Base-by-base conservation (phyloP, 2,797 vertebrate genomes). In the Protonibea diacanthus region DNA sequence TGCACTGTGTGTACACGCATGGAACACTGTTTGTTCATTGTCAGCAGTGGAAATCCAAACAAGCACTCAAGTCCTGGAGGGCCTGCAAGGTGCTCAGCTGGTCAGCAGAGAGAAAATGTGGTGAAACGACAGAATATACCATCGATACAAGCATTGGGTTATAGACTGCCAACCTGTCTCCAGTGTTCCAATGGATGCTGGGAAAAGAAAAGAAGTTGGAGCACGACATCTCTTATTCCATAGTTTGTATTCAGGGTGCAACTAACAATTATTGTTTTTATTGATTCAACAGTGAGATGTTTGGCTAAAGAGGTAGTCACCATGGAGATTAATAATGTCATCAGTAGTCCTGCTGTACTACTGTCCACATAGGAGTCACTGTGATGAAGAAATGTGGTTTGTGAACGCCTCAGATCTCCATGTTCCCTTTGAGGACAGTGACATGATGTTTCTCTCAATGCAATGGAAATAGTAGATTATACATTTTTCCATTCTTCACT, bases 11-110 rank as follows among this genome's bases (percentile, higher is more conserved):
- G 56, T 62, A 72, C 59, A 63, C 69, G 68, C 58, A 53, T 57
- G 33, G 56, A 64, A 23, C 58, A 27, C 11, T 64, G 78, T 87
- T 81, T 82, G 40, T 67, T 73, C 67, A 58, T 23, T 64, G 62
- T 78, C 68, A 76, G 65, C 52, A 68, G 68, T 18, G 48, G 44
- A 71, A 62, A 81, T 62, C 59, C 55, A 57, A 68, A 71, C 45
- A 74, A 69, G 38, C 14, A 33, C 9, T 61, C 23, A 12, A 52
- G 71, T 53, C 66, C 66, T 66, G 40, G 18, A 77, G 81, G 49
- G 56, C 21, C 63, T 29, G 21, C 1, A 2, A 45, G 29, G 49
- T 61, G 63, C 56, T 78, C 40, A 70, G 74, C 64, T 33, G 78
- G 75, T 63, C 47, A 79, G 72, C 27, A 45, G 20, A 56, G 9